Conservation (phyloP, 2,113 vertebrate species). For the Scytalopus superciliaris region DNA sequence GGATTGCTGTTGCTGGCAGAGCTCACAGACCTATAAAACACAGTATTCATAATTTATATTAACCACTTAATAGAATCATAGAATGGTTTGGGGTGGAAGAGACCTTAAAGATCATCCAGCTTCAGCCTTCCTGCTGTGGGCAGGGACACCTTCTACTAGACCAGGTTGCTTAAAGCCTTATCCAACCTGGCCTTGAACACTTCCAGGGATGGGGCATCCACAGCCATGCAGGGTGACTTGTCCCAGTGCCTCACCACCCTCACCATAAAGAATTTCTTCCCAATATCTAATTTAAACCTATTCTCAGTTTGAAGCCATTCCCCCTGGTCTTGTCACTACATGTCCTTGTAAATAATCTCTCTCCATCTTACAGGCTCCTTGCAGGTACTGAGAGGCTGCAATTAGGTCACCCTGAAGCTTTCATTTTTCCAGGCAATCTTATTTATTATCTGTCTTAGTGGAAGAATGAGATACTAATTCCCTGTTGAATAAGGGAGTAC, state of each 20-base stretch:
- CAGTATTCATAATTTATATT: not conserved
- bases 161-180: too few relatives aligned
- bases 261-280: not conserved
- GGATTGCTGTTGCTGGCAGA: not conserved
- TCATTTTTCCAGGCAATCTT: not conserved
- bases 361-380: not conserved
- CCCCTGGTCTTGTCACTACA: not conserved
- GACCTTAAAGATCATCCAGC: not conserved
- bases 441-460: not conserved
- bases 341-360: not conserved
- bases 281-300: not conserved
- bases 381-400: not conserved
- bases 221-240: not conserved
- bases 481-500: not conserved
- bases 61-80: not conserved
- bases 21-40: not conserved
- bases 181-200: too few relatives aligned
- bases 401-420: fast-evolving
- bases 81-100: not conserved
- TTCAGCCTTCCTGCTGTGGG: fast-evolving
- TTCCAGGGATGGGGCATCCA: too few relatives aligned
- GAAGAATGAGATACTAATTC: not conserved
- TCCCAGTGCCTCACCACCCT: not conserved
- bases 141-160: not conserved
- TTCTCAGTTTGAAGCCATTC: not conserved